Evolutionary conservation across 2,888 invertebrate genomes (phyloP).

Genomic region (Drosophila acutilabella): DNA sequence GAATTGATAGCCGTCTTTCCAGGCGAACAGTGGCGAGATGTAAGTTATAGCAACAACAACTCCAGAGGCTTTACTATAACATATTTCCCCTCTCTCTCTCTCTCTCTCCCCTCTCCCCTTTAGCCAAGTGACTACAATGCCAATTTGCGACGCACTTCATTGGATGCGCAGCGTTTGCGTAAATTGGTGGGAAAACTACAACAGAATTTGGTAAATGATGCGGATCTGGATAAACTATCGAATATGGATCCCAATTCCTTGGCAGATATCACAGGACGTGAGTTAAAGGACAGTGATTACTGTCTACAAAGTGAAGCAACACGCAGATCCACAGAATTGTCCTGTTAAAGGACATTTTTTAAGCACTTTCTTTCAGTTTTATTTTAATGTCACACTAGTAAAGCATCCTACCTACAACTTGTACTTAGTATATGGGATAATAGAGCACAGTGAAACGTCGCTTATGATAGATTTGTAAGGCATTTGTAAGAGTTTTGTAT

Average conservation of each 20-base stretch:
- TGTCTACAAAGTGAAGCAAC: constrained; percentile 92
- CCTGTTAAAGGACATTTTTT: constrained; percentile 83
- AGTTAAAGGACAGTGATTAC: constrained; percentile 86
- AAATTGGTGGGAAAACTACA: constrained; percentile 90
- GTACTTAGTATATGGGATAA: constrained; percentile 14
- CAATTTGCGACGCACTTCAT: constrained; percentile 63
- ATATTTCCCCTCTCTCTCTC: too few species aligned
- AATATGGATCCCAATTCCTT: constrained; percentile 95
- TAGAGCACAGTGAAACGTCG: constrained; percentile 61
- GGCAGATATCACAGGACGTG: constrained; percentile 89
- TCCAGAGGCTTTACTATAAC: not conserved
- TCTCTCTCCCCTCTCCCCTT: not conserved
- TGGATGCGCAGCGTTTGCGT: constrained; percentile 86
- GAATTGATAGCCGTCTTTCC: constrained; percentile 92
- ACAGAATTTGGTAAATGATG: constrained; percentile 92
- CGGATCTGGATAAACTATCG: constrained; percentile 92
- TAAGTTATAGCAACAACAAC: constrained; percentile 58
- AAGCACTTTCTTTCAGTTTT: constrained; percentile 24
- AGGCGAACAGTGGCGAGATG: constrained; percentile 89
- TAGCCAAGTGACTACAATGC: constrained; percentile 74
- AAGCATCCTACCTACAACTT: constrained; percentile 40
- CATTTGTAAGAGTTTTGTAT: constrained; percentile 73
- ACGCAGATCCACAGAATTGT: constrained; percentile 93
- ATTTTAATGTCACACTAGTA: constrained; percentile 23
- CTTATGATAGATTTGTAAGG: constrained; percentile 74